Evolutionary conservation across 2,113 vertebrate species (phyloP).

Genomic region (Actenoides hombroni): DNA sequence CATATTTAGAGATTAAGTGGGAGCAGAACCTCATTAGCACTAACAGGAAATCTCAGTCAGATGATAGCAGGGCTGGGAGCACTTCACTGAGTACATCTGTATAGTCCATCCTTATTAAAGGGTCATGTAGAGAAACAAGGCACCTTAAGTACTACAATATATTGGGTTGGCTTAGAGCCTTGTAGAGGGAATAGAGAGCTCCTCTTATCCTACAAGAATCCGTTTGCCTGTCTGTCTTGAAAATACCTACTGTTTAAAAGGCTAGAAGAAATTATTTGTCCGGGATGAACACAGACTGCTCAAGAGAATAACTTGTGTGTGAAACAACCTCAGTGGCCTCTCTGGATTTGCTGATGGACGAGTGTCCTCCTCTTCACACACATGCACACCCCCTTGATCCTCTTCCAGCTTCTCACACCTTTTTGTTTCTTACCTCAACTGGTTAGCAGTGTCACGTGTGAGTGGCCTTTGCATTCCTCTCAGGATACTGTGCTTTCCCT

Average conservation of each 20-base stretch:
- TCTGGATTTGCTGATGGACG: not conserved
- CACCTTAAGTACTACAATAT: not conserved
- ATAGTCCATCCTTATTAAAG: not conserved
- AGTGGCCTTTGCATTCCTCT: not conserved
- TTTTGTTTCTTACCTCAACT: not conserved
- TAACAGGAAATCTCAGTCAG: constrained; percentile 30
- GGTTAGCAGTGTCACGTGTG: accelerated
- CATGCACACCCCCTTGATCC: accelerated
- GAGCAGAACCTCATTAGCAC: constrained; percentile 54
- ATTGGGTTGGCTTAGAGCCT: not conserved
- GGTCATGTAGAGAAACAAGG: not conserved
- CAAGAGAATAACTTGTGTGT: not conserved
- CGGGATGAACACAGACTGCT: not conserved
- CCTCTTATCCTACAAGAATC: not conserved
- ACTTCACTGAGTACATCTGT: not conserved
- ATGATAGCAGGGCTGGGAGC: constrained; percentile 9
- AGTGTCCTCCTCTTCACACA: not conserved
- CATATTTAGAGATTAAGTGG: constrained; percentile 57
- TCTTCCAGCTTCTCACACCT: not conserved
- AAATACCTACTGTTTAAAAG: not conserved
- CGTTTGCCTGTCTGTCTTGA: not conserved
- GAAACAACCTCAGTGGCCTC: not conserved
- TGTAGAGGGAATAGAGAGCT: not conserved
- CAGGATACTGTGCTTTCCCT: not conserved
- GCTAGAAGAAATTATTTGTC: not conserved